These are phyloP conservation scores for Chamaea fasciata DNA, from an alignment of 2,113 vertebrate species.

Conservation along the genomic window DNA sequence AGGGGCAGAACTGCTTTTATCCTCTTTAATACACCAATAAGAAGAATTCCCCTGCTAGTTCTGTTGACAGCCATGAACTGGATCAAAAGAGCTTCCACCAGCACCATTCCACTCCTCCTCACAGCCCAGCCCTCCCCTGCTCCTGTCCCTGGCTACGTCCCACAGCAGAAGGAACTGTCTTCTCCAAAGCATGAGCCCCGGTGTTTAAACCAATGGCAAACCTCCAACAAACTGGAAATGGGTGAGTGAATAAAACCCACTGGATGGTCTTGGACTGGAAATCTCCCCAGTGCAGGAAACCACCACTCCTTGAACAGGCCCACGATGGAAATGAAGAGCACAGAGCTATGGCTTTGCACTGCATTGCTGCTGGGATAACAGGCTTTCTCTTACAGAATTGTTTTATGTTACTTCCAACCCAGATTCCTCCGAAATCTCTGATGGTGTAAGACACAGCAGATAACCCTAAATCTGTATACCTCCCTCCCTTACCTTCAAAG, in stretches of 20 bases:
- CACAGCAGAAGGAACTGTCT: rapidly evolving
- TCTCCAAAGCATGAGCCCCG: neutral
- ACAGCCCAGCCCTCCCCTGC: neutral
- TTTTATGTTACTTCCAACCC: neutral
- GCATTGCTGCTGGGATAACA: neutral
- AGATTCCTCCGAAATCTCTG: neutral
- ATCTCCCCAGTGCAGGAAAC: neutral
- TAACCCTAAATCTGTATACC: neutral
- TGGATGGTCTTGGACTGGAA: neutral
- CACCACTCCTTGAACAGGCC: neutral
- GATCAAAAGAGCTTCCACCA: neutral
- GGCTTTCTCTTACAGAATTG: neutral
- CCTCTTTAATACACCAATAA: neutral
- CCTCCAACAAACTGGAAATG: neutral
- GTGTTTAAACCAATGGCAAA: rapidly evolving
- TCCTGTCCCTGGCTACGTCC: rapidly evolving
- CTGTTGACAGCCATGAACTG: neutral
- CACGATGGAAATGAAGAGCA: rapidly evolving
- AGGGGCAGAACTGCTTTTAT: neutral
- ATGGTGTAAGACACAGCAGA: neutral
- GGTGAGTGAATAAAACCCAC: neutral
- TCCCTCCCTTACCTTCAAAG: neutral
- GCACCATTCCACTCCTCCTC: neutral
- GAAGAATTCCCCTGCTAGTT: neutral
- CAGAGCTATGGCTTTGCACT: neutral